Percentiles rank a stretch among this genome's conserved stretches.
Conservation (phyloP, 1,140 invertebrate genomes). For the Cotesia glomerata region DNA sequence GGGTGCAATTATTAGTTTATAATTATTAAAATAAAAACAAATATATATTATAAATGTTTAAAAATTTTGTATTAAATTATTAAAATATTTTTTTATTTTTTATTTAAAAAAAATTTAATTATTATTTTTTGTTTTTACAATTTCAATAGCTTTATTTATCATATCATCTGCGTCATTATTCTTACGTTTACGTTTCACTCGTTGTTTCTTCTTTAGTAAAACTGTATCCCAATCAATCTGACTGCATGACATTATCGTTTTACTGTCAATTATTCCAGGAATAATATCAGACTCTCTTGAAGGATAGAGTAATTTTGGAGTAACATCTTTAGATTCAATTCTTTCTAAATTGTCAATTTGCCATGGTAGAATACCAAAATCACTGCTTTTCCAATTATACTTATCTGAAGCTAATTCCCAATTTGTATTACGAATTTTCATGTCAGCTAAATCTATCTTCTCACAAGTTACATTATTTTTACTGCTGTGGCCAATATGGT, state of each 20-base stretch:
- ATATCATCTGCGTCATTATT: slow-evolving; percentile 34
- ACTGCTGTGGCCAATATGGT: background rate
- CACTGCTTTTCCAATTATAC: slow-evolving; percentile 48
- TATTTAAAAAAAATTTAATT: slow-evolving; percentile 6
- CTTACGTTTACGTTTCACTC: slow-evolving; percentile 35
- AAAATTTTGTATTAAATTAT: background rate
- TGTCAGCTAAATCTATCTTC: slow-evolving; percentile 32
- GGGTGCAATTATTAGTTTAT: background rate
- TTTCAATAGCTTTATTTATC: slow-evolving; percentile 45
- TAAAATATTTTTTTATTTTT: background rate
- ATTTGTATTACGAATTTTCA: slow-evolving; percentile 43
- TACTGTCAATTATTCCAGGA: slow-evolving; percentile 45
- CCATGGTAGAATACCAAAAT: slow-evolving; percentile 59
- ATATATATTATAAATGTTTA: background rate
- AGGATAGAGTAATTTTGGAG: slow-evolving; percentile 26
- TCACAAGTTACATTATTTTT: slow-evolving; percentile 16
- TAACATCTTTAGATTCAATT: slow-evolving; percentile 20
- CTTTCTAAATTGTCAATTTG: slow-evolving; percentile 44
- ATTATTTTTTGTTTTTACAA: slow-evolving; percentile 37
- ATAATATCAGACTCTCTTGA: slow-evolving; percentile 33
- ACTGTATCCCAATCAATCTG: slow-evolving; percentile 51
- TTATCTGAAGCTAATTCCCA: slow-evolving; percentile 42
- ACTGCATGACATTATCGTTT: slow-evolving; percentile 41
- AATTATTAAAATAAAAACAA: background rate
- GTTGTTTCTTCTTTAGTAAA: slow-evolving; percentile 42